Conservation (phyloP, 2,113 vertebrate genomes). For the Eubucco bourcierii region DNA sequence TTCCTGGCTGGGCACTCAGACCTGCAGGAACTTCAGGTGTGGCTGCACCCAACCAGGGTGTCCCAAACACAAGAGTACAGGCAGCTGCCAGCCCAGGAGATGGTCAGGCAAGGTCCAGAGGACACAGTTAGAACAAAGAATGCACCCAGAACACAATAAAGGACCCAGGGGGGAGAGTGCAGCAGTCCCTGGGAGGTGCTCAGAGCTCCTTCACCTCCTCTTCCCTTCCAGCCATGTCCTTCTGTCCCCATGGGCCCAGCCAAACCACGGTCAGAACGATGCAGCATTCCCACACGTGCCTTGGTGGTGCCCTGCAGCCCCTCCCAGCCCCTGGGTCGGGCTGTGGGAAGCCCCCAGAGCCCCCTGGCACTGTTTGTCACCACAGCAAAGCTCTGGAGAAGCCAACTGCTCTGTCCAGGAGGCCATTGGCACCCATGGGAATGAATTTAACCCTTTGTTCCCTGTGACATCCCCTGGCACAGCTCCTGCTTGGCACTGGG, state of each 20-base stretch:
- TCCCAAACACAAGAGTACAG: not conserved
- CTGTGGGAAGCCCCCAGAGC: not conserved
- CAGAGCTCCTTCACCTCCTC: not conserved
- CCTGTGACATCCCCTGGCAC: fast-evolving
- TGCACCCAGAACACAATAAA: not conserved
- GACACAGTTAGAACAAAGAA: too few relatives aligned
- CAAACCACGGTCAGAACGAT: not conserved
- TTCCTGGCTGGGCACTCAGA: not conserved
- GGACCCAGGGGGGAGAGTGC: not conserved
- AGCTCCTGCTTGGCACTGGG: fast-evolving
- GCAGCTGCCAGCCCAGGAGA: not conserved
- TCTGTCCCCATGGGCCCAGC: not conserved
- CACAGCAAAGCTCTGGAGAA: not conserved
- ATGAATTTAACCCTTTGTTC: not conserved
- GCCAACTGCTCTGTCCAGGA: not conserved
- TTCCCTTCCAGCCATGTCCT: not conserved
- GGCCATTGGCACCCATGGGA: not conserved
- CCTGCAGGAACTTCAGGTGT: not conserved
- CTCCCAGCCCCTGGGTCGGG: not conserved
- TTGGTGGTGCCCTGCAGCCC: not conserved
- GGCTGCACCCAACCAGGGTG: not conserved
- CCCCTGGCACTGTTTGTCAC: not conserved
- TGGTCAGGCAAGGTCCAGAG: not conserved
- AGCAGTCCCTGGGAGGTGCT: not conserved
- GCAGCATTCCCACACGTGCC: too few relatives aligned